phyloP scores from a whole-genome alignment of 1,140 invertebrate genomes.

The Adelges cooleyi region DNA sequence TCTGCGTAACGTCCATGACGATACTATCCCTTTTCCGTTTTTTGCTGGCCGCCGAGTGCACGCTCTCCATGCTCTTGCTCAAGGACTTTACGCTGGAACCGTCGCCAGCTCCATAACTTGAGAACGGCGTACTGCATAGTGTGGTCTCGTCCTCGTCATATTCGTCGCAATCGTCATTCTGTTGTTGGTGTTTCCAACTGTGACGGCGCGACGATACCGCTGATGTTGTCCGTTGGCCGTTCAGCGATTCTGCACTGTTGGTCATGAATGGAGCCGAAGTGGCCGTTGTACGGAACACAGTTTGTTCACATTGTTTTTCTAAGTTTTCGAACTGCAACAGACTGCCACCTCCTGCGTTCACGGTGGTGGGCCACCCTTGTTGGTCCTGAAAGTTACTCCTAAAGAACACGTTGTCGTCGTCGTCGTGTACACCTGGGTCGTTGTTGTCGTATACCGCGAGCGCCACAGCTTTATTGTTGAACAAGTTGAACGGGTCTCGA shows the following conservation, averaged over 20 bases:
- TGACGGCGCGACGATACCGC: slow-evolving; percentile 35
- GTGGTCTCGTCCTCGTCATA: slow-evolving; percentile 34
- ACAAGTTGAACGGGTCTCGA: neutral
- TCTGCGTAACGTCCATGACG: slow-evolving; percentile 33
- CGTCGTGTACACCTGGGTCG: slow-evolving; percentile 39
- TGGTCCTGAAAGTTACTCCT: neutral
- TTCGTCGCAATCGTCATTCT: slow-evolving; percentile 30
- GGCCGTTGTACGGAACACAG: slow-evolving; percentile 33
- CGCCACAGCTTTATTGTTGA: neutral
- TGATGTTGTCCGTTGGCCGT: slow-evolving; percentile 33
- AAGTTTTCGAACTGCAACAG: slow-evolving; percentile 68
- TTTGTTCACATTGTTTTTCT: slow-evolving; percentile 47
- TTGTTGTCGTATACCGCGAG: slow-evolving; percentile 33
- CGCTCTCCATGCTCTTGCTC: slow-evolving; percentile 32
- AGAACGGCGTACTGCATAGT: slow-evolving; percentile 30
- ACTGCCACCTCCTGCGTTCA: slow-evolving; percentile 39
- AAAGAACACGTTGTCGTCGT: slow-evolving; percentile 35
- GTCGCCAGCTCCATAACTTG: slow-evolving; percentile 33
- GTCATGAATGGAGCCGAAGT: slow-evolving; percentile 32
- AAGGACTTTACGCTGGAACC: slow-evolving; percentile 34
- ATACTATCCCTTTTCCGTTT: slow-evolving; percentile 22
- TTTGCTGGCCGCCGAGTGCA: slow-evolving; percentile 32
- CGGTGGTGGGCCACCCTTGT: neutral
- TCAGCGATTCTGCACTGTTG: slow-evolving; percentile 24
- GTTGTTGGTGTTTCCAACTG: slow-evolving; percentile 36